Base-by-base conservation (phyloP, 2,888 invertebrate genomes). In the Mayetiola destructor region DNA sequence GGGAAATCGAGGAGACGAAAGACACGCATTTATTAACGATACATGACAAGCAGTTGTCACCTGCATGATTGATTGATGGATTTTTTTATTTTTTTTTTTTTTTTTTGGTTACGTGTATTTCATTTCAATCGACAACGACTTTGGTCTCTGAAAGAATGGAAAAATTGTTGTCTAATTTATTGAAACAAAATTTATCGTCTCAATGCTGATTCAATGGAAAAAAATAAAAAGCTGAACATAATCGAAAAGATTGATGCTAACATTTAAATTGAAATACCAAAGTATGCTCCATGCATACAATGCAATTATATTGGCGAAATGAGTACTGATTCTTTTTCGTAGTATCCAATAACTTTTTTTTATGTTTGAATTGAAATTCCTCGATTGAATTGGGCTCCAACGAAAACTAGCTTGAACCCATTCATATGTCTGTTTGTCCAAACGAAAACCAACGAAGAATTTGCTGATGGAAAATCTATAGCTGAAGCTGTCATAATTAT, bases 41-140 rank as follows among this genome's bases (percentile, higher is more conserved):
- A 48, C 48, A 48, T 48, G 48, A 48, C 48, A 48, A 16, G 48
- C 48, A 48, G 27, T 48, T 48, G 48, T 48, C 48, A 48, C 48
- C 48, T 48, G 27, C 48, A n/a, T n/a, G 27, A 27, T 48, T 48
- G 48, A 48, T 48, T 48, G 48, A 48, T 48, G 27, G 48, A 48
- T 48, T 48, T n/a, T n/a, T n/a, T n/a, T n/a, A n/a, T n/a, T n/a
- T n/a, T n/a, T n/a, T n/a, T n/a, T n/a, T n/a, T n/a, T n/a, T n/a
- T n/a, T n/a, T n/a, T n/a, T n/a, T 23, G 27, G 27, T n/a, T 48
- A 12, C 42, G 23, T 23, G 48, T 40, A 21, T 2, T 40, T 8
- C 20, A 16, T 39, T 39, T 39, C 37, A 37, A 10, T 37, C n/a
- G 8, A n/a, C 8, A 4, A 16, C 14, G 37, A n/a, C n/a, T n/a